Base-by-base conservation (phyloP, 2,113 vertebrate species). In the Microtus richardsoni region DNA sequence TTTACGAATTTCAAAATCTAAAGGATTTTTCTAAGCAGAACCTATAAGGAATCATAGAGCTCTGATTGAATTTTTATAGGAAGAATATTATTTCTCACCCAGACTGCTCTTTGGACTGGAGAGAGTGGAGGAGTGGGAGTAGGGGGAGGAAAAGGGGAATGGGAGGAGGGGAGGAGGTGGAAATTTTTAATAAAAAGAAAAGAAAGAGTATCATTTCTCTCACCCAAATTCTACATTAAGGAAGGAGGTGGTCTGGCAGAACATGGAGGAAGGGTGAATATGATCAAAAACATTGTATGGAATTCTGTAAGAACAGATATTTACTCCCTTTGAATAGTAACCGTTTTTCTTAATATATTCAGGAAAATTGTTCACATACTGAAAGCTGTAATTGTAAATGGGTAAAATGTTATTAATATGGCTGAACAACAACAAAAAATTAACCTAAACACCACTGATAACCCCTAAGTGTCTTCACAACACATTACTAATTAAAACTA, bases 401-500 rank as follows among this genome's bases (percentile, higher is more conserved):
- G 73, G 30, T 68, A 58, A 77, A 86, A 83, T 88, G n/a, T 49
- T 64, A 92, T 47, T 47, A 79, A 14, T 9, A 79, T 16, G 47
- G 47, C 36, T 89, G 89, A 91, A 58, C 22, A 87, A 14, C 44
- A 89, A 26, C 3, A 28, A 87, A 71, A 78, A 54, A 36, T 13
- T 73, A 36, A 82, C 33, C 12, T 78, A 68, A 82, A 78, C 79
- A 74, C 14, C 52, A 47, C 62, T 36, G 74, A 22, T 70, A 91
- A 54, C 12, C 44, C 54, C 79, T 26, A 3, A 90, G 5, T 92
- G 30, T 21, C 16, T 88, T 71, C 4, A 13, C 12, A 30, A 94
- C 10, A 78, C 39, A 82, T 77, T 91, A 26, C 33, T 94, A 71
- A 82, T 96, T 66, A 94, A 94, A 96, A 62, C 52, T 88, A 79